These are phyloP conservation scores for Microctonus aethiopoides DNA, from an alignment of 2,888 invertebrate species.

Conservation along the genomic window DNA sequence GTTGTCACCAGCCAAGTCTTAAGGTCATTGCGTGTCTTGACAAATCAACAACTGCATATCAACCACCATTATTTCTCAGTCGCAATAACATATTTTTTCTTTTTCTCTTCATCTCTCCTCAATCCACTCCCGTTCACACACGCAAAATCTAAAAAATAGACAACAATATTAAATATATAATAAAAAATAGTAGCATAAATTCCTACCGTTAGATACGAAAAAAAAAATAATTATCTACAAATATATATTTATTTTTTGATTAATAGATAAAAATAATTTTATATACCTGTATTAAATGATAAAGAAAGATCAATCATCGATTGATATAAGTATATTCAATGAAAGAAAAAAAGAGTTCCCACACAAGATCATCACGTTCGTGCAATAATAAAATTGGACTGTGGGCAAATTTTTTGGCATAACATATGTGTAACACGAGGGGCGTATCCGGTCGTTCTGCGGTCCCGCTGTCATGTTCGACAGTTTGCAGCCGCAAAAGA, in stretches of 20 bases:
- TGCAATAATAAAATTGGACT: slow-evolving; percentile 49
- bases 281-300: neutral
- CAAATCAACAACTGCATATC: slow-evolving; percentile 7
- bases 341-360: slow-evolving; percentile 40
- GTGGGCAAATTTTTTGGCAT: slow-evolving; percentile 43
- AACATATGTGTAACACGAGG: slow-evolving; percentile 67
- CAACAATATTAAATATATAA: neutral
- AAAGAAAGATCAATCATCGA: slow-evolving; percentile 20
- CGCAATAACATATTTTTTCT: neutral
- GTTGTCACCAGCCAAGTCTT: slow-evolving; percentile 31
- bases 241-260: neutral
- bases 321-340: neutral
- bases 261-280: neutral
- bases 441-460: slow-evolving; percentile 61
- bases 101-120: too few species aligned
- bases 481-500: slow-evolving; percentile 42
- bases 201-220: neutral
- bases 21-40: slow-evolving; percentile 42
- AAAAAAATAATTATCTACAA: neutral
- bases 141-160: slow-evolving; percentile 2
- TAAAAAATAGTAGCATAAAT: neutral
- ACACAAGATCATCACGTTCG: slow-evolving; percentile 49
- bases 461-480: slow-evolving; percentile 53
- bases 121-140: neutral
- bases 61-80: neutral